A percentile compares a stretch with the other conserved stretches of the same genome.
phyloP scores from a whole-genome alignment of 2,888 invertebrate species.

The Belgica antarctica region DNA sequence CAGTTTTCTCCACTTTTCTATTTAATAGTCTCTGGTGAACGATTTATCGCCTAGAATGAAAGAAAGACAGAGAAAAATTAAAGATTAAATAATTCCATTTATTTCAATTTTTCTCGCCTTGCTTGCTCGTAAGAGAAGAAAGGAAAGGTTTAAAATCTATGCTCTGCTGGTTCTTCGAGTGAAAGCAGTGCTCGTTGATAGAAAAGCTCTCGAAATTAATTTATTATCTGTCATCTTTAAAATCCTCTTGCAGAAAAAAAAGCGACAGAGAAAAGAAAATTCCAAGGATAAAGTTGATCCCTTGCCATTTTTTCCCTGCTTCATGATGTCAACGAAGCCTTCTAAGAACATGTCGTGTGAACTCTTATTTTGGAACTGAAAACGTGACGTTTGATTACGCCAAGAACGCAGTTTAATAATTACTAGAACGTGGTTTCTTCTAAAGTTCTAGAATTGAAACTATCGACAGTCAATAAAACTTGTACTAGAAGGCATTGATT shows the following conservation, averaged over 20 bases:
- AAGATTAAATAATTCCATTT: background rate
- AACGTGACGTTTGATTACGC: background rate
- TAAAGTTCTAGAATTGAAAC: too few species aligned
- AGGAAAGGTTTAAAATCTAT: background rate
- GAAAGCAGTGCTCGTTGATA: background rate
- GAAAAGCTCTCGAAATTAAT: conserved; percentile 31
- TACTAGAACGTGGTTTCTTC: too few species aligned
- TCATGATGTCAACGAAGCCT: too few species aligned
- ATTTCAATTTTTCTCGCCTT: background rate
- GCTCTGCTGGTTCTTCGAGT: background rate
- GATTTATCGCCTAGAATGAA: background rate
- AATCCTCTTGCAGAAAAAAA: background rate
- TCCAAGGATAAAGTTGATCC: conserved; percentile 3
- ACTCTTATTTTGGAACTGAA: background rate
- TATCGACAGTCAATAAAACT: too few species aligned
- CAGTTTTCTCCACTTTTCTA: background rate
- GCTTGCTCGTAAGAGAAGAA: too few species aligned
- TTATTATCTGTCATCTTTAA: conserved; percentile 35
- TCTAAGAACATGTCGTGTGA: too few species aligned
- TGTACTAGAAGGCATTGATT: too few species aligned
- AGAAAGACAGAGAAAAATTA: background rate
- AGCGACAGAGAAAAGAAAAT: background rate
- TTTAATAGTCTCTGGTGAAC: background rate
- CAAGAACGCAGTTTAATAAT: too few species aligned
- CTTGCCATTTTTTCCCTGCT: background rate